These are phyloP conservation scores for Caloenas nicobarica DNA, from an alignment of 2,113 vertebrate genomes.

Conservation along the genomic window DNA sequence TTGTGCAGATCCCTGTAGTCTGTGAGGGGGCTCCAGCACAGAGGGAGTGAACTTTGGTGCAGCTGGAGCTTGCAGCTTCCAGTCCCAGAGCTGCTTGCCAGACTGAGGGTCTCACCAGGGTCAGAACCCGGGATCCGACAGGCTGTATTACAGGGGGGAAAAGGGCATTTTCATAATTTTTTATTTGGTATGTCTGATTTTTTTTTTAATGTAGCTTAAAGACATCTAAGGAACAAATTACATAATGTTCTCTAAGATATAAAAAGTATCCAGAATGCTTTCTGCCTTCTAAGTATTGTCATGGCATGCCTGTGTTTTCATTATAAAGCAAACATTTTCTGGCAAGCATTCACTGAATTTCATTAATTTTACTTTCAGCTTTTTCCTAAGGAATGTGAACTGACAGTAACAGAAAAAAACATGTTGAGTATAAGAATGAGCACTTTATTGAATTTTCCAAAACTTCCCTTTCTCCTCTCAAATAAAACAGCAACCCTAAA, in stretches of 20 bases:
- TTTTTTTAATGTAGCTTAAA: not conserved
- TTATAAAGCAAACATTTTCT: slow-evolving; percentile 7
- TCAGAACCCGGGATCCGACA: not conserved
- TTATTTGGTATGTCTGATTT: not conserved
- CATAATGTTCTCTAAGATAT: not conserved
- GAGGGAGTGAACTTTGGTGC: not conserved
- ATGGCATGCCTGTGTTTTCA: not conserved
- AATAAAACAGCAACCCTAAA: not conserved
- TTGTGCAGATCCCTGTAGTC: not conserved
- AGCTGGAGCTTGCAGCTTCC: not conserved
- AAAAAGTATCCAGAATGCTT: not conserved
- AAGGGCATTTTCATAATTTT: not conserved
- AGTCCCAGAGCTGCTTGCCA: not conserved
- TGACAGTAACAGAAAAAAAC: not conserved
- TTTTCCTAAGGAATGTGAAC: not conserved
- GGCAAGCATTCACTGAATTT: not conserved
- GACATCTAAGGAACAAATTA: slow-evolving; percentile 5
- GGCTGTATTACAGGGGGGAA: fast-evolving
- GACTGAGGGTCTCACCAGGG: not conserved
- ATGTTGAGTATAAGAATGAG: not conserved
- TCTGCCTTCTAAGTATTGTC: not conserved
- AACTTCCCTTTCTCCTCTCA: not conserved
- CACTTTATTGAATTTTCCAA: not conserved
- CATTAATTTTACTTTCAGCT: not conserved
- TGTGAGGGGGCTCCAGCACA: not conserved